Base-by-base conservation (phyloP, 35 echinoderm and acorn worm genomes). In the Patiria miniata region DNA sequence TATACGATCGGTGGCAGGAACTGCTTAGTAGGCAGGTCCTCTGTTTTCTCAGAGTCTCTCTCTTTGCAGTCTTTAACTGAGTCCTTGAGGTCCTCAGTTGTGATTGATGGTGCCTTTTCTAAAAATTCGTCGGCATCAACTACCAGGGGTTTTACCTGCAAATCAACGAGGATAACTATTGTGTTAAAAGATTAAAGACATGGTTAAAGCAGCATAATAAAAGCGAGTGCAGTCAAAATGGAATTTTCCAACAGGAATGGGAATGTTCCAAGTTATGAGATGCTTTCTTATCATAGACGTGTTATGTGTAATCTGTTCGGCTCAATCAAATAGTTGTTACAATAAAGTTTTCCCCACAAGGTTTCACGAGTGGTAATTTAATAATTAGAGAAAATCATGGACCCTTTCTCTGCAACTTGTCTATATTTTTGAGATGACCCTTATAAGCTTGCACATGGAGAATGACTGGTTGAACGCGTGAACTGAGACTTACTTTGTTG, bases 1-100 rank as follows among this genome's bases (percentile, higher is more conserved):
- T 87, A 87, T 87, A 87, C 76, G 34, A 87, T 87, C 38, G 73
- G 73, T 18, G 85, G 85, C 37, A 87, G 39, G 76, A 87, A 87
- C 39, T 87, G 81, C 22, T 37, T 55, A 0, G 81, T 2, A 0
- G 81, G 81, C 12, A 23, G 51, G 34, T 44, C 52, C 44, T 44
- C 40, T 22, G 37, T 68, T 87, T 87, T 78, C 68, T 78, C 85
- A 21, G 26, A 23, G n/a, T 87, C 85, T n/a, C 47, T 33, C 39
- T 53, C 69, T 55, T 87, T 77, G 3, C 50, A 10, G 34, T 50
- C 40, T 77, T 87, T 87, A 17, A 78, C 51, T 0, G 85, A 54
- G 26, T 87, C 85, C 34, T 87, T 77, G 34, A 87, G 44, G 30
- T 87, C 85, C 6, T 78, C 50, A 0, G 77, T 77, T 52, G 76